Evolutionary conservation across 2,888 invertebrate genomes (phyloP).

Genomic region (Cetonia aurata): DNA sequence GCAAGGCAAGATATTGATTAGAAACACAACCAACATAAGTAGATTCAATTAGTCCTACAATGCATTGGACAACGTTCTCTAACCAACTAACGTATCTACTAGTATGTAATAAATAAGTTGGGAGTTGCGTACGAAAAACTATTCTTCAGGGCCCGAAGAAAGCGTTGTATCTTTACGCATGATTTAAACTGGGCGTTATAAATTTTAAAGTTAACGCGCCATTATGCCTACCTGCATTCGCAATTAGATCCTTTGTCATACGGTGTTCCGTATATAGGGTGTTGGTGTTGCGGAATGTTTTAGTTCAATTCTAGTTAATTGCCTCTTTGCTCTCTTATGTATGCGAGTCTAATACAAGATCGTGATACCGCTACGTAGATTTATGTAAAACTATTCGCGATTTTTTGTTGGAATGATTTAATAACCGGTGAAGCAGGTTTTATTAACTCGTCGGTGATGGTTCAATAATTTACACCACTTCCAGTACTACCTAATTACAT

Average conservation of each 20-base stretch:
- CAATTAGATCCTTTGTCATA: conserved; percentile 30
- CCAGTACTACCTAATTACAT: too few relatives aligned
- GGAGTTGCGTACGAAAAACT: too few relatives aligned
- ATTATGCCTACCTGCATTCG: conserved; percentile 3
- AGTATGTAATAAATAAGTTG: too few relatives aligned
- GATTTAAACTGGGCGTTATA: conserved; percentile 33
- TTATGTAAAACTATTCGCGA: conserved; percentile 25
- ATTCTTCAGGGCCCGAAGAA: not conserved
- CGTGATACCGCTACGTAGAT: conserved; percentile 24
- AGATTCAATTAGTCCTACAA: too few relatives aligned
- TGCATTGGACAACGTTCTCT: too few relatives aligned
- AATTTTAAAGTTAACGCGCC: conserved; percentile 16
- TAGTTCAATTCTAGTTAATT: conserved; percentile 28
- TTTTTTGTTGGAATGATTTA: conserved; percentile 29
- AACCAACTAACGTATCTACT: too few relatives aligned
- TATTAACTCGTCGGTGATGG: not conserved
- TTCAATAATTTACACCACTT: conserved; percentile 21
- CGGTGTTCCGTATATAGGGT: not conserved
- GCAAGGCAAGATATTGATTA: too few relatives aligned
- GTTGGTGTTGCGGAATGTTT: conserved; percentile 33
- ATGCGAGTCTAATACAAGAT: not conserved
- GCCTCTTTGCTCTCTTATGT: conserved; percentile 5
- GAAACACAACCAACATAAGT: too few relatives aligned
- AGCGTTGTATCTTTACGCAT: conserved; percentile 30
- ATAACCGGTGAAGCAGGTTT: conserved; percentile 19